Conservation (phyloP, 1,140 invertebrate species). For the Drosophila rhopaloa region DNA sequence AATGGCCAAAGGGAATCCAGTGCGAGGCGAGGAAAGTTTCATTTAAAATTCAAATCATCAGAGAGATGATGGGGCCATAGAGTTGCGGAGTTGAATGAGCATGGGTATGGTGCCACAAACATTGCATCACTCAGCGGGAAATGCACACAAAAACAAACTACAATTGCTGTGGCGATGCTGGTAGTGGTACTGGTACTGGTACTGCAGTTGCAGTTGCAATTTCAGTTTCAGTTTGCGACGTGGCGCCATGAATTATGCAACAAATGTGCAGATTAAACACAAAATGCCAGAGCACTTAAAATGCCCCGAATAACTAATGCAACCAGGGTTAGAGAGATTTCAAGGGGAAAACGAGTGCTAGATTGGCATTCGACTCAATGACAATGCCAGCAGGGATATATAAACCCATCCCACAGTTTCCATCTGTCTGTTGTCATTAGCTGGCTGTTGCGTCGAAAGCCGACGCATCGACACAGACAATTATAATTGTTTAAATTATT, state of each 20-base stretch:
- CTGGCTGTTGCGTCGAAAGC: conserved; percentile 22
- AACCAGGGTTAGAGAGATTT: background rate
- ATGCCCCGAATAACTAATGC: conserved; percentile 69
- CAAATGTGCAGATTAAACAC: conserved; percentile 80
- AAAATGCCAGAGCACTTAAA: conserved; percentile 80
- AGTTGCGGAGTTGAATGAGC: conserved; percentile 4
- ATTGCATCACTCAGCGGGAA: conserved; percentile 44
- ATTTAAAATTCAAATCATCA: conserved; percentile 70
- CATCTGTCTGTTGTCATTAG: conserved; percentile 38
- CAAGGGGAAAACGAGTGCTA: conserved; percentile 1
- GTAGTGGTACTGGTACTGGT: background rate
- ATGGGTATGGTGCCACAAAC: conserved; percentile 13
- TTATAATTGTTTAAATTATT: conserved; percentile 74
- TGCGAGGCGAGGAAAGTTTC: conserved; percentile 27
- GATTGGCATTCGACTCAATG: conserved; percentile 33
- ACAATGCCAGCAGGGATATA: conserved; percentile 12
- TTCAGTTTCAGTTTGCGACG: conserved; percentile 54
- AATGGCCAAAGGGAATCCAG: conserved; percentile 26
- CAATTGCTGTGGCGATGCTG: conserved; percentile 14
- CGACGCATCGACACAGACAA: conserved; percentile 40
- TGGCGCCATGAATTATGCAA: conserved; percentile 73
- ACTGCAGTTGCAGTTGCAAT: conserved; percentile 23
- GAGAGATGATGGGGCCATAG: conserved; percentile 14
- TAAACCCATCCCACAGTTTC: background rate
- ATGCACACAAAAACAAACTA: conserved; percentile 41